A percentile compares a stretch with the other conserved stretches of the same genome.
These are phyloP conservation scores for Heliconius melpomene DNA, from an alignment of 1,140 invertebrate species.

Conservation along the genomic window DNA sequence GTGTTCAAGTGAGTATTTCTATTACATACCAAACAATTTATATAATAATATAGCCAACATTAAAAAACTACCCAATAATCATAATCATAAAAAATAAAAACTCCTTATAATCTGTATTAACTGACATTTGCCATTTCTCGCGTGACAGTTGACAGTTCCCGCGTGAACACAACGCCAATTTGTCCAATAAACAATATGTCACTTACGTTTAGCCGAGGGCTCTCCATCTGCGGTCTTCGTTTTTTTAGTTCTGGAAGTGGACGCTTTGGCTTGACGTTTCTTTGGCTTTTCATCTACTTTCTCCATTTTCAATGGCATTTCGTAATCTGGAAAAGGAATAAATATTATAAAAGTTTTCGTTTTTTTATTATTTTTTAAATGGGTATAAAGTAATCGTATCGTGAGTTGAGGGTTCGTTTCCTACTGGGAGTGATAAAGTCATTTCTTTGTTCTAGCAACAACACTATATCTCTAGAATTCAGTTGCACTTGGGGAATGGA, in stretches of 20 bases:
- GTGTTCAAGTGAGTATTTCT: slow-evolving; percentile 26
- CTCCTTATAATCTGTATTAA: not conserved
- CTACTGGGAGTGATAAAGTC: no score
- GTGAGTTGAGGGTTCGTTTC: no score
- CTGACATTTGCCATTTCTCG: not conserved
- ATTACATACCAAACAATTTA: not conserved
- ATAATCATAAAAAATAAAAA: not conserved
- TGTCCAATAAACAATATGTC: slow-evolving; percentile 44
- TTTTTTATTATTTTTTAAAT: no score
- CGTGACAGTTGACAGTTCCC: not conserved
- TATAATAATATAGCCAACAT: not conserved
- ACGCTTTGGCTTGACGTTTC: slow-evolving; percentile 55
- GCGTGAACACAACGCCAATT: slow-evolving; percentile 48
- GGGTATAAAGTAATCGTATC: no score
- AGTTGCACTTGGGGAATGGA: no score
- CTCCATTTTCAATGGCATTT: slow-evolving; percentile 59
- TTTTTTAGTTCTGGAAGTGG: slow-evolving; percentile 58
- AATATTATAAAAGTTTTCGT: not conserved
- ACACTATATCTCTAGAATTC: no score
- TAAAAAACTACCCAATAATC: not conserved
- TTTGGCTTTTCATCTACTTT: slow-evolving; percentile 51
- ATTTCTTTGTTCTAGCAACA: no score
- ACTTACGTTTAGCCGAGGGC: slow-evolving; percentile 66
- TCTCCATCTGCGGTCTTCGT: slow-evolving; percentile 52
- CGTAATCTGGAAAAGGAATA: slow-evolving; percentile 57